Evolutionary conservation across 2,888 invertebrate genomes (phyloP), one percentile per base, ranked within the genome.

Genomic region (Ectropis crepuscularia): DNA sequence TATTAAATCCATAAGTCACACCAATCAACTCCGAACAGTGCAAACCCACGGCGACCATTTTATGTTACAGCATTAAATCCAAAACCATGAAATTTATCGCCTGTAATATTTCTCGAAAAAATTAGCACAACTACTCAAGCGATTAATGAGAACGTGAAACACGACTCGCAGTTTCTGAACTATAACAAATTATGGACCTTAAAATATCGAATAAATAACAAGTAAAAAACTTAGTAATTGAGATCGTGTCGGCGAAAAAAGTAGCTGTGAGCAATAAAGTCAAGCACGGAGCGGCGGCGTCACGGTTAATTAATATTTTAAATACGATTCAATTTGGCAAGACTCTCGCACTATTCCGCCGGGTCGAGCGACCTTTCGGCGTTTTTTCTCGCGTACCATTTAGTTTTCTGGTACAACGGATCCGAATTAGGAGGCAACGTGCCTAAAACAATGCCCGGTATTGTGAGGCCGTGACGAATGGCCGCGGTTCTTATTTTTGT

Each of bases 111-210:
- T 81, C 80, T 84, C 75, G 82, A 87, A 89, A 90, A 91, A 91
- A 89, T 88, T 87, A 88, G 89, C 88, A 81, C 89, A 88, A 82
- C 89, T 86, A 89, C 81, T 90, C 87, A 86, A 90, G 79, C 92
- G 90, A 76, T 85, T 90, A 91, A 92, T 90, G 85, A 87, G 88
- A 90, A 88, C 89, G 86, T 83, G 89, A 89, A 90, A 89, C 85
- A 80, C 84, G 86, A 89, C 80, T 77, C 85, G 79, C 74, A 75
- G 76, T 84, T 85, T 82, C 79, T 78, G 85, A 83, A 85, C 82
- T 85, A 85, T 80, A 82, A 80, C 83, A 87, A 89, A 88, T 87
- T 86, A 87, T 88, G 80, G 80, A 80, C 83, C 83, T 86, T 85
- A 81, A 88, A 88, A 87, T 86, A 86, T 83, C 82, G 79, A 82